Evolutionary conservation across 2,888 invertebrate species (phyloP).

Genomic region (Cheiracanthium punctorium): DNA sequence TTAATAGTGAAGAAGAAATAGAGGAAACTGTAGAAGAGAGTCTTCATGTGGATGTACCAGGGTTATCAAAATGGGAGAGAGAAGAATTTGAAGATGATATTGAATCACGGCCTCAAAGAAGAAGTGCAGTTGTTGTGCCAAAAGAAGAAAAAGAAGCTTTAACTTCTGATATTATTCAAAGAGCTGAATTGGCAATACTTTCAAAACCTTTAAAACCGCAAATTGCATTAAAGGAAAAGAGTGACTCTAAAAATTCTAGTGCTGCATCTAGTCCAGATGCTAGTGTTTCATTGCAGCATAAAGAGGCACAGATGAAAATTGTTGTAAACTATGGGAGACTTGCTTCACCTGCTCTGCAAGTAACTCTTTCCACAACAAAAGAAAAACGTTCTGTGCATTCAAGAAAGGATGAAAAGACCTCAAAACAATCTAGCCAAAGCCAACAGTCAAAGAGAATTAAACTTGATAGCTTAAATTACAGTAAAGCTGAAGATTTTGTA

Average conservation of each 20-base stretch:
- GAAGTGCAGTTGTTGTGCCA: slow-evolving; percentile 72
- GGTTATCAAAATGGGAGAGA: slow-evolving; percentile 92
- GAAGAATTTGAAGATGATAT: slow-evolving; percentile 78
- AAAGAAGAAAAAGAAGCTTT: slow-evolving; percentile 80
- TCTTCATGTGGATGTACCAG: slow-evolving; percentile 78
- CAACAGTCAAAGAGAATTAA: slow-evolving; percentile 18
- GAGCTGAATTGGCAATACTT: slow-evolving; percentile 93
- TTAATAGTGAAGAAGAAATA: slow-evolving; percentile 26
- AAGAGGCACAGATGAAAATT: slow-evolving; percentile 54
- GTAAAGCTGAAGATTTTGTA: slow-evolving; percentile 17
- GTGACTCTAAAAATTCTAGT: slow-evolving; percentile 41
- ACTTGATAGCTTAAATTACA: slow-evolving; percentile 11
- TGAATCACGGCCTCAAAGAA: slow-evolving; percentile 23
- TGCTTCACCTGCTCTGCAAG: slow-evolving; percentile 41
- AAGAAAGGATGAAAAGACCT: slow-evolving; percentile 25
- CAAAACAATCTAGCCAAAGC: not conserved
- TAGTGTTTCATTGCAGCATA: slow-evolving; percentile 16
- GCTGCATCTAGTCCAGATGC: slow-evolving; percentile 29
- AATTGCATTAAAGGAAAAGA: slow-evolving; percentile 67
- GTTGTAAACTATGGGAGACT: slow-evolving; percentile 40
- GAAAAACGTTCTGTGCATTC: slow-evolving; percentile 66
- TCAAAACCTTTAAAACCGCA: slow-evolving; percentile 89
- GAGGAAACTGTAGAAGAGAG: slow-evolving; percentile 29
- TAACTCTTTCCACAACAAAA: slow-evolving; percentile 55
- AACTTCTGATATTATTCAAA: slow-evolving; percentile 90